A percentile compares a stretch with the other conserved stretches of the same genome.
phyloP scores from a whole-genome alignment of 37 sponge, comb jelly and placozoan species.

The Crambe crambe region DNA sequence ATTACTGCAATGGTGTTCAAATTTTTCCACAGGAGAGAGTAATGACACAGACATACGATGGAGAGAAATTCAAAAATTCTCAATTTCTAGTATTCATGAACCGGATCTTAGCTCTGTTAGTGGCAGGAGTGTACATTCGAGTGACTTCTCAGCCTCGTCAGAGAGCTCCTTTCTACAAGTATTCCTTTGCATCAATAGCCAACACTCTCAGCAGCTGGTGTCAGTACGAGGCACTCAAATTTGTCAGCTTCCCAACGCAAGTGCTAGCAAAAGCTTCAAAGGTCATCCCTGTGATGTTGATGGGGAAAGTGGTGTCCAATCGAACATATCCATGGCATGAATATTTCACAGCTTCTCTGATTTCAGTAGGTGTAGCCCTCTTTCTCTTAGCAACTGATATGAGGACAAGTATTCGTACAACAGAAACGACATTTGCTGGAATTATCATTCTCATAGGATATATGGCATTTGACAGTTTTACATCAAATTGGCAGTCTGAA shows the following conservation, averaged over 20 bases:
- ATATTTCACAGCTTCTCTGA: slow-evolving; percentile 78
- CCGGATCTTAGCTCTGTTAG: slow-evolving; percentile 78
- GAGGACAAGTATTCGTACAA: slow-evolving; percentile 34
- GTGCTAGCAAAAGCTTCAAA: slow-evolving; percentile 92
- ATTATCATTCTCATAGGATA: slow-evolving; percentile 86
- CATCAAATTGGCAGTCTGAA: slow-evolving; percentile 96
- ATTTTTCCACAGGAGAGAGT: slow-evolving; percentile 77
- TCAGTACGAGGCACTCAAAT: slow-evolving; percentile 99
- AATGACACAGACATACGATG: slow-evolving; percentile 91
- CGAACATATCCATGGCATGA: slow-evolving; percentile 85
- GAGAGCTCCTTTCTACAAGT: slow-evolving; percentile 83
- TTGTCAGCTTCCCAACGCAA: slow-evolving; percentile 94
- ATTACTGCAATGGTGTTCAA: too few species aligned
- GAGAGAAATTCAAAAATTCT: slow-evolving; percentile 84
- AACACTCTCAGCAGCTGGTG: slow-evolving; percentile 99
- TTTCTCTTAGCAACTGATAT: slow-evolving; percentile 84
- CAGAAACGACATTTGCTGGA: slow-evolving; percentile 88
- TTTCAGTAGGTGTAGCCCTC: slow-evolving; percentile 88
- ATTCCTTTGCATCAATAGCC: slow-evolving; percentile 93
- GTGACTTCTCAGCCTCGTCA: slow-evolving; percentile 63
- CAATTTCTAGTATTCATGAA: slow-evolving; percentile 98
- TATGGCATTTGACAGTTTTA: slow-evolving; percentile 95
- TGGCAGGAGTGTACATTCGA: slow-evolving; percentile 60
- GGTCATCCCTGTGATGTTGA: slow-evolving; percentile 95
- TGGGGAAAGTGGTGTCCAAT: slow-evolving; percentile 96